Base-by-base conservation (phyloP, 92 coral and sea anemone species). In the Muricea muricata region DNA sequence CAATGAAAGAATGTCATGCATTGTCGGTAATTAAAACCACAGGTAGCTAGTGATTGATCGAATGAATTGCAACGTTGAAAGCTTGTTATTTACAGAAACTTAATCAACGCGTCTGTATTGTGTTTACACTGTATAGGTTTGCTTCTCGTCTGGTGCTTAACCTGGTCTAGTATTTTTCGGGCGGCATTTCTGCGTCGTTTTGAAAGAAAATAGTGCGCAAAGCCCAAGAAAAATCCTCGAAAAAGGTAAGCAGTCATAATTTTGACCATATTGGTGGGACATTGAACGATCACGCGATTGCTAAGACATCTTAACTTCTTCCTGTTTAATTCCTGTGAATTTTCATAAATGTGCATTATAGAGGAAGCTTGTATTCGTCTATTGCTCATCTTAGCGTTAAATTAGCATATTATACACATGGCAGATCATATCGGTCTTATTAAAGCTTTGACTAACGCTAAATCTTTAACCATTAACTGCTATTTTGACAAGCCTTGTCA, bases 31-130 rank as follows among this genome's bases (percentile, higher is more conserved):
- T 78, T 78, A 65, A 52, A 23, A 26, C 70, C 34, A 37, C 56
- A 56, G 83, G 31, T 37, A 54, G 34, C 55, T 17, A 34, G n/a
- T 78, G 83, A 78, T 78, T 78, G 83, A 78, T 58, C 50, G 12
- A 40, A 78, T 78, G 83, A 78, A 78, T 78, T 78, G 83, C 71
- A 28, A 56, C 45, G 83, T 33, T 78, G 83, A 78, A 56, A 78
- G 83, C 31, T 56, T 7, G 52, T 78, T 78, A 78, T 78, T 78
- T 78, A 78, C 83, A 78, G 83, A 78, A 78, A 57, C 71, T 18
- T 78, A 78, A 78, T 78, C 83, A 78, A 33, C 83, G 83, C 71
- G 83, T 78, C 83, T 78, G 70, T 58, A 25, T 56, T 56, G 83
- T 78, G 83, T 78, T 78, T 56, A 78, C 54, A 56, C 71, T 57